Evolutionary conservation across 2,797 vertebrate species (phyloP), one percentile per base, ranked within the genome.

Genomic region (Lacerta viridis): DNA sequence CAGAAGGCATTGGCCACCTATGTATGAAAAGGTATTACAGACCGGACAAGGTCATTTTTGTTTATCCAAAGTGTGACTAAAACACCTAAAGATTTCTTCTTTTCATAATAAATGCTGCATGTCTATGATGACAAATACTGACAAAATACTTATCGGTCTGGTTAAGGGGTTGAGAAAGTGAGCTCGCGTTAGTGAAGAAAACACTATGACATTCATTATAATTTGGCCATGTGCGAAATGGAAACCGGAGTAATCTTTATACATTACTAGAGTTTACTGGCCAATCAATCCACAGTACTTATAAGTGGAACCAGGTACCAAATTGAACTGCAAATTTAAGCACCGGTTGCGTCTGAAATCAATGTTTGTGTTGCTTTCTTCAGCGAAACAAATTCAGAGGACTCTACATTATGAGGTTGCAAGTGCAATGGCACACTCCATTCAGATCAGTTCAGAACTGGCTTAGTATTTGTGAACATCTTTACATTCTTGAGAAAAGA

Each of bases 211-310:
- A 55, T 84, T 17, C 72, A 5, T 84, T 36, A 75, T 18, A 75
- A 36, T 55, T 88, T 83, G 17, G n/a, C 15, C 61, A 46, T 36
- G 61, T 29, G 9, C 13, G 55, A 41, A 74, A 80, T 25, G 3
- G 85, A n/a, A 61, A 74, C 8, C n/a, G 55, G 46, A 72, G 43
- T 59, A 72, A 77, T 68, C 41, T 69, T 77, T 75, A 66, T 66
- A 88, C 43, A 50, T 55, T n/a, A 27, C 5, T 46, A 86, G 39
- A 83, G 33, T 76, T 69, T 83, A 83, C 33, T 78, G 74, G 46
- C 77, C 74, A 66, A 77, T 68, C 33, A 39, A 78, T 68, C 33
- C 25, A 83, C 11, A 4, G 17, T 77, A 55, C 64, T 88, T 83
- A 68, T 69, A 74, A 77, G 15, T 69, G 33, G 33, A 68, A 69